Evolutionary conservation across 2,113 vertebrate genomes (phyloP).

Genomic region (Callopanchax toddi): DNA sequence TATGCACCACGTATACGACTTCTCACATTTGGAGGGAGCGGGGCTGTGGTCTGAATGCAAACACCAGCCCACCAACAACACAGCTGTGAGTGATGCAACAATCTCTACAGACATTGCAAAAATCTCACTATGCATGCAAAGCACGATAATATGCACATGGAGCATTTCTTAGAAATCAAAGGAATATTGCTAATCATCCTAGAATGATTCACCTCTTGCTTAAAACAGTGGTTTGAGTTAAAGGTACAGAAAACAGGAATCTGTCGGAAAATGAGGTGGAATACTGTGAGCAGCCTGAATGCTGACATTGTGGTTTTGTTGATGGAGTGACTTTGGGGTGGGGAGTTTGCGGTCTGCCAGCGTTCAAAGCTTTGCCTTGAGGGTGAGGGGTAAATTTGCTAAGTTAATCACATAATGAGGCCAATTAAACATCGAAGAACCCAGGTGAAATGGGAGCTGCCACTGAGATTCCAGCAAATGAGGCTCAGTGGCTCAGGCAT

Average conservation of each 20-base stretch:
- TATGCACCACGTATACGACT: conserved; percentile 25
- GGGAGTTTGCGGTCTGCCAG: conserved; percentile 66
- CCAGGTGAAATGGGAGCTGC: conserved; percentile 78
- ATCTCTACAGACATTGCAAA: conserved; percentile 48
- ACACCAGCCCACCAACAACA: conserved; percentile 20
- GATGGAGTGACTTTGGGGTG: conserved; percentile 73
- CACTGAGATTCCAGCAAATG: conserved; percentile 70
- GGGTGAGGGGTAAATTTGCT: conserved; percentile 79
- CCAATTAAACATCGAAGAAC: conserved; percentile 78
- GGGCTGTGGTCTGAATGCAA: conserved; percentile 20
- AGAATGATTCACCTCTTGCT: conserved; percentile 38
- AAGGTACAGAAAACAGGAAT: conserved; percentile 56
- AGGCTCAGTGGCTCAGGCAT: conserved; percentile 40
- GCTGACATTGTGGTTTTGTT: conserved; percentile 69
- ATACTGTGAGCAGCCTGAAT: conserved; percentile 42
- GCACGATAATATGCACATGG: conserved; percentile 51
- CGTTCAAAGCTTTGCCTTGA: conserved; percentile 72
- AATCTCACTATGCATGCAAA: conserved; percentile 49
- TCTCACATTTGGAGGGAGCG: conserved; percentile 9
- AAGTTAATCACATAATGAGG: conserved; percentile 85
- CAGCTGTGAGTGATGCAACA: conserved; percentile 19
- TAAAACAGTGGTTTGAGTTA: conserved; percentile 39
- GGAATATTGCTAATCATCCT: conserved; percentile 52
- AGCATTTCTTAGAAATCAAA: conserved; percentile 61
- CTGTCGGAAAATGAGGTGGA: conserved; percentile 59